Evolutionary conservation across 2,113 vertebrate species (phyloP), one percentile per base, ranked within the genome.

Genomic region (Rutilus rutilus): DNA sequence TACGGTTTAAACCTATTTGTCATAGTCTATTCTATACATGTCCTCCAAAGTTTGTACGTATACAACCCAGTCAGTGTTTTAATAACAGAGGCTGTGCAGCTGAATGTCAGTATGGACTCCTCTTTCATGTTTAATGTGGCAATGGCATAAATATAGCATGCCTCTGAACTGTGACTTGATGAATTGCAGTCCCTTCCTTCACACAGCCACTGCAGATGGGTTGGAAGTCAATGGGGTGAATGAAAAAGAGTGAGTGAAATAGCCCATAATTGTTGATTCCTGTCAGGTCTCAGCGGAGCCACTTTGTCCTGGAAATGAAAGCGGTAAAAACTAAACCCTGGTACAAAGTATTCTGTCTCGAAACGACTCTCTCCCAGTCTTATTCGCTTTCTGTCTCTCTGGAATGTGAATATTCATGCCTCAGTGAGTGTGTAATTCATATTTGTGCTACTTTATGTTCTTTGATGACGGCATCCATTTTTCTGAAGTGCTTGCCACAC

Each of bases 71-170:
- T 80, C 65, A 59, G 67, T 65, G 59, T 71, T 86, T 84, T 64
- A 78, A 73, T 85, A 82, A 83, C 60, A 71, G 85, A 47, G 77
- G 64, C 73, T 71, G 84, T 25, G 62, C 82, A 33, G 71, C 64
- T 88, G 77, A 81, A 65, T 62, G 57, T 73, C 67, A 83, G 60
- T 52, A 75, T 64, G 77, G 71, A 74, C 75, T 77, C 33, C 42
- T 89, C 82, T 89, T 86, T 89, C 85, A 82, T 82, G 88, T 59
- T 87, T 78, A 87, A 86, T 85, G 88, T 87, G 82, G 85, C 88
- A 87, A 85, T 87, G 82, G 85, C 88, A 87, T 89, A 87, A 89
- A 87, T 89, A 82, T 89, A 86, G 88, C 85, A 82, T 77, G 77
- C n/a, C 64, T 73, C 27, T 62, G 76, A 88, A 88, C 86, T 86